A percentile compares a stretch with the other conserved stretches of the same genome.
Conservation (phyloP, 2,113 vertebrate species). For the Actinemys pallida region DNA sequence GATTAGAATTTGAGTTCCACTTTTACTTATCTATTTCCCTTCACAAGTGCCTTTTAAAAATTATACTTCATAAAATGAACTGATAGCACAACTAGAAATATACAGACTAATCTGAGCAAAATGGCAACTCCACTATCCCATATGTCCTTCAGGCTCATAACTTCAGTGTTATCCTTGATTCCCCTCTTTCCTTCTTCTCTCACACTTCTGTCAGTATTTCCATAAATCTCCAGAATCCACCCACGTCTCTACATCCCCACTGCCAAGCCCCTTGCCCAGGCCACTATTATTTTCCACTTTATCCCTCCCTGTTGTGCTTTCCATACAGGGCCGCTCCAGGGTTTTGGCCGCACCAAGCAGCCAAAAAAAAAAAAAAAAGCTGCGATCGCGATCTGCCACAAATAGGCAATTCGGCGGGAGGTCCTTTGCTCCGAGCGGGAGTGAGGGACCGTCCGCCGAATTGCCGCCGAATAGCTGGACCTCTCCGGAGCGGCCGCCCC, state of each 20-base stretch:
- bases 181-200: not conserved
- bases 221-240: not conserved
- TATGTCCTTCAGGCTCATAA: rapidly evolving
- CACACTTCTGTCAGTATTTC: not conserved
- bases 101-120: not conserved
- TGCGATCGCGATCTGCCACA: too few species aligned
- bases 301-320: not conserved
- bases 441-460: too few species aligned
- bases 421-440: too few species aligned
- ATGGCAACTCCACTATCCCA: not conserved
- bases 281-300: not conserved
- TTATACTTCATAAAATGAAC: not conserved
- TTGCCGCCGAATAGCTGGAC: too few species aligned
- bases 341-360: too few species aligned
- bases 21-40: not conserved
- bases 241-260: not conserved
- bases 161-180: not conserved
- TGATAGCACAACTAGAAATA: not conserved
- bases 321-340: not conserved
- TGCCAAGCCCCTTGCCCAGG: not conserved
- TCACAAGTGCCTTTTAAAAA: not conserved
- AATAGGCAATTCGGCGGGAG: too few species aligned
- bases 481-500: too few species aligned
- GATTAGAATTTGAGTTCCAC: not conserved
- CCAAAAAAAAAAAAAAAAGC: too few species aligned